Conservation (phyloP, 2,888 invertebrate genomes). For the Junonia oenone region DNA sequence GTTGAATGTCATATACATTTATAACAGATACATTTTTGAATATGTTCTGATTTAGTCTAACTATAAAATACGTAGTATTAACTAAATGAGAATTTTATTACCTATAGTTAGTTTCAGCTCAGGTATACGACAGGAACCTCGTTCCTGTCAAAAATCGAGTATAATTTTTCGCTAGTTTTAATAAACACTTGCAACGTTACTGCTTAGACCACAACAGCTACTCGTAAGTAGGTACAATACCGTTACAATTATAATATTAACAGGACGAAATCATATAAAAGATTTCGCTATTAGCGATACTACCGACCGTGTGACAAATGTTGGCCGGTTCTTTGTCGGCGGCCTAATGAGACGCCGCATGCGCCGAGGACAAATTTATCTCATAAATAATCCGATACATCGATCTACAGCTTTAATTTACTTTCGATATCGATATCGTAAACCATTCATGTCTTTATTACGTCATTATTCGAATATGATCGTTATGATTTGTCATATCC, state of each 20-base stretch:
- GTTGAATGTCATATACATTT: too few relatives aligned
- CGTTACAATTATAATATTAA: conserved; percentile 11
- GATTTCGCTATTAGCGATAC: conserved; percentile 66
- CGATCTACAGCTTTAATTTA: conserved; percentile 69
- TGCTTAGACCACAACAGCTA: background rate
- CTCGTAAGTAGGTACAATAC: background rate
- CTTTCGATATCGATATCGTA: conserved; percentile 61
- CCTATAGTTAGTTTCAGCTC: too few relatives aligned
- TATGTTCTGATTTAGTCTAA: background rate
- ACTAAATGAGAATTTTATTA: too few relatives aligned
- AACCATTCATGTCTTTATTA: conserved; percentile 63
- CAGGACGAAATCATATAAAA: conserved; percentile 12
- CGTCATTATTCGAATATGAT: conserved; percentile 43
- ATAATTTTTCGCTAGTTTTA: too few relatives aligned
- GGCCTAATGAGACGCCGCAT: conserved; percentile 62
- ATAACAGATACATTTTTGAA: too few relatives aligned
- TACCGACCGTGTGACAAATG: conserved; percentile 62
- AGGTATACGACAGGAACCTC: too few relatives aligned
- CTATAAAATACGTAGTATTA: background rate
- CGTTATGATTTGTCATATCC: conserved; percentile 22
- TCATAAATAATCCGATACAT: conserved; percentile 71
- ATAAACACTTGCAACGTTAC: background rate
- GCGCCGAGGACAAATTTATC: conserved; percentile 68
- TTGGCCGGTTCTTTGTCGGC: conserved; percentile 64
- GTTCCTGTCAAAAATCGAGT: too few relatives aligned